phyloP scores from a whole-genome alignment of 2,797 vertebrate genomes.

The Tokudaia tokunoshimensis region DNA sequence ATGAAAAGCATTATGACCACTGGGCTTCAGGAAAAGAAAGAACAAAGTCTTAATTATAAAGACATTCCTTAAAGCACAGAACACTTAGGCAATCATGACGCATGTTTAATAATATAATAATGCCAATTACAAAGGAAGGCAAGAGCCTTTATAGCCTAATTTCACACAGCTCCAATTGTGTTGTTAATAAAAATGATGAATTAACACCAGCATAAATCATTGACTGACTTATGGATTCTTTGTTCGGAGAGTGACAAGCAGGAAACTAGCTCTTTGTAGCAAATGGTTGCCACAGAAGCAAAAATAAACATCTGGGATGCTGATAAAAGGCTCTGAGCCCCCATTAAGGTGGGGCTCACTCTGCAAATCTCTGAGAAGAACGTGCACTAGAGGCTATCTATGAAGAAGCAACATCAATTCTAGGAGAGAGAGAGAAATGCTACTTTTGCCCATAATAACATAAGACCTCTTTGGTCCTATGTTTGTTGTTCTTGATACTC shows the following conservation, averaged over 20 bases:
- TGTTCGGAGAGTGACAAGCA: not conserved
- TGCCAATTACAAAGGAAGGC: slow-evolving; percentile 17
- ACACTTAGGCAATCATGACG: not conserved
- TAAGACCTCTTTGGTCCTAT: not conserved
- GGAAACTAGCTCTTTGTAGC: slow-evolving; percentile 26
- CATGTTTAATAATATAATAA: slow-evolving; percentile 18
- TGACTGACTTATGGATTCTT: not conserved
- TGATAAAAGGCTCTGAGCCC: not conserved
- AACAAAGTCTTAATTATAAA: slow-evolving; percentile 44
- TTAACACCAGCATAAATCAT: not conserved
- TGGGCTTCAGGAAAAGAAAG: not conserved
- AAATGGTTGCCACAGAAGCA: not conserved
- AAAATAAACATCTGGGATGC: not conserved
- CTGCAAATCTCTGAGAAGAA: slow-evolving; percentile 17
- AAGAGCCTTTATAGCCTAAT: slow-evolving; percentile 8
- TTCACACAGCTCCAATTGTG: slow-evolving; percentile 35
- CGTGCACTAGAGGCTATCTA: not conserved
- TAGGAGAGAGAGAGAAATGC: not conserved
- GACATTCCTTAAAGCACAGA: slow-evolving; percentile 10
- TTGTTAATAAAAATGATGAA: slow-evolving; percentile 44
- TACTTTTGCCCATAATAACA: slow-evolving; percentile 28
- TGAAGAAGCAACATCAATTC: slow-evolving; percentile 8
- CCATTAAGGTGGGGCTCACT: not conserved
- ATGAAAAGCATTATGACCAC: not conserved
- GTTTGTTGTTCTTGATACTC: slow-evolving; percentile 33